phyloP scores from a whole-genome alignment of 2,113 vertebrate species.

The Cephalopholis sonnerati region DNA sequence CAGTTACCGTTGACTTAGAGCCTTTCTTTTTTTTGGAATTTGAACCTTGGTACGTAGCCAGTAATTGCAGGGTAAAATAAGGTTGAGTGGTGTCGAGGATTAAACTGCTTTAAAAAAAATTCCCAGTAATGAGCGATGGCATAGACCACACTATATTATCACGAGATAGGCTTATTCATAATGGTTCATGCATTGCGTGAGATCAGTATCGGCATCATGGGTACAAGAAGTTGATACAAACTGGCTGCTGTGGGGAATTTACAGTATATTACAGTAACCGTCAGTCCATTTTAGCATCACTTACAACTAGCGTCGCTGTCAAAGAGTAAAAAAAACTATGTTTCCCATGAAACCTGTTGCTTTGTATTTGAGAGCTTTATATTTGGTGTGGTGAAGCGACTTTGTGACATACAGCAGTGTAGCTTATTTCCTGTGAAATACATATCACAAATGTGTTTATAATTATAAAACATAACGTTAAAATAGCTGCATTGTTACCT shows the following conservation, averaged over 20 bases:
- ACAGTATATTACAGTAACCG: background rate
- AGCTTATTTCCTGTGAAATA: background rate
- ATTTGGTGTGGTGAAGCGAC: no score
- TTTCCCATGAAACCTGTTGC: background rate
- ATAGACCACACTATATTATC: slow-evolving; percentile 23
- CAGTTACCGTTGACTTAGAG: slow-evolving; percentile 58
- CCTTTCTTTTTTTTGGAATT: slow-evolving; percentile 38
- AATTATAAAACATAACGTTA: background rate
- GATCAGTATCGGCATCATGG: background rate
- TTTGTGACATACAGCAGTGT: background rate
- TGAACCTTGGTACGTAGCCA: slow-evolving; percentile 54
- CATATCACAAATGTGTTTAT: background rate
- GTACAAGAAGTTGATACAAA: background rate
- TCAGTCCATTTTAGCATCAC: background rate
- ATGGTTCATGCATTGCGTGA: background rate
- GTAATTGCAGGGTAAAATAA: slow-evolving; percentile 61
- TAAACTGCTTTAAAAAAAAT: slow-evolving; percentile 43
- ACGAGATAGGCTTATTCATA: slow-evolving; percentile 26
- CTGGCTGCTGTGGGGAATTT: background rate
- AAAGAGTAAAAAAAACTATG: background rate
- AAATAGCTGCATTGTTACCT: no score
- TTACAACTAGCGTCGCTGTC: background rate
- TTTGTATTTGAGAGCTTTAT: background rate
- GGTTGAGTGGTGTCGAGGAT: slow-evolving; percentile 32
- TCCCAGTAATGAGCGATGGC: slow-evolving; percentile 37